These are phyloP conservation scores for Ptychodera flava DNA, from an alignment of 35 echinoderm and acorn worm genomes.

Conservation along the genomic window DNA sequence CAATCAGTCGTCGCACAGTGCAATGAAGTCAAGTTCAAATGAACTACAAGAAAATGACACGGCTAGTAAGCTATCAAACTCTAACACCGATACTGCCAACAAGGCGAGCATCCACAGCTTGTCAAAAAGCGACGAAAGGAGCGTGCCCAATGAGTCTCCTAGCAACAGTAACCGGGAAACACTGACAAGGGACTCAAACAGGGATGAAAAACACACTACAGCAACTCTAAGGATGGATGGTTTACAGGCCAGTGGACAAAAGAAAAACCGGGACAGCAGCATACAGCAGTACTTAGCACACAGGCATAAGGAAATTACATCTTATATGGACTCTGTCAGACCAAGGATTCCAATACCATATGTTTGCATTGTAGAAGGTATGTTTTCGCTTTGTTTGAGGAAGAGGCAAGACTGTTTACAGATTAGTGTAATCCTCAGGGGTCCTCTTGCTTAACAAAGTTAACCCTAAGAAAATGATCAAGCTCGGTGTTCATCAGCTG, in stretches of 20 bases:
- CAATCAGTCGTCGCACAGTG: not conserved
- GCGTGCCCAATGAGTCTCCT: not conserved
- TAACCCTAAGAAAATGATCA: too few species aligned
- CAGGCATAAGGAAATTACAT: slow-evolving; percentile 81
- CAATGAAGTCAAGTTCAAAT: not conserved
- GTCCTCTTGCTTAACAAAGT: too few species aligned
- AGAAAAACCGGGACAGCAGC: slow-evolving; percentile 67
- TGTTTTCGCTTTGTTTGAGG: too few species aligned
- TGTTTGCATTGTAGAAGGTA: slow-evolving; percentile 82
- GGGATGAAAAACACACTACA: not conserved
- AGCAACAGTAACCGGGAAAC: not conserved
- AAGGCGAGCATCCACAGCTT: not conserved
- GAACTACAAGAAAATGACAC: not conserved
- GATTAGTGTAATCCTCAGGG: slow-evolving; percentile 33
- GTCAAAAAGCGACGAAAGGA: not conserved
- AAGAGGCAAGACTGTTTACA: too few species aligned
- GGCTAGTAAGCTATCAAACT: not conserved
- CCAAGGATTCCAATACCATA: slow-evolving; percentile 77
- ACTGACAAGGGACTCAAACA: not conserved
- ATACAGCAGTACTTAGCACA: slow-evolving; percentile 86
- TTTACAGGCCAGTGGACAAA: slow-evolving; percentile 12
- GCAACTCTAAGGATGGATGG: slow-evolving; percentile 3
- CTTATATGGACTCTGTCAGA: slow-evolving; percentile 92
- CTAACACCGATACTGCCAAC: not conserved
- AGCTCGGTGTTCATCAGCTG: too few species aligned